These are phyloP conservation scores for Clarias batrachus DNA, from an alignment of 2,113 vertebrate genomes.

Conservation along the genomic window DNA sequence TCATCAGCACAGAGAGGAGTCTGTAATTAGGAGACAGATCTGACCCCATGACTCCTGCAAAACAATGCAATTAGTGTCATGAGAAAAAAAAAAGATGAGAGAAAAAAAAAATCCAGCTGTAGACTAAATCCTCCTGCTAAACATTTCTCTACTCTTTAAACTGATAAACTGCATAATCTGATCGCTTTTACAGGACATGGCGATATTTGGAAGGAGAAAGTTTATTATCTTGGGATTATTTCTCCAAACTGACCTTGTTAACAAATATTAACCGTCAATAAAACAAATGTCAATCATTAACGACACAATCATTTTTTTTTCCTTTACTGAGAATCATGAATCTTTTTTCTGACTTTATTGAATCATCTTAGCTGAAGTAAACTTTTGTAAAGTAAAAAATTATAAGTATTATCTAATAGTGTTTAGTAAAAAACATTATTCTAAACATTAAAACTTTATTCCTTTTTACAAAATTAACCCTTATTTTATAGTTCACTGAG, in stretches of 20 bases:
- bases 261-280: neutral
- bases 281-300: neutral
- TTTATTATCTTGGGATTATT: neutral
- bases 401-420: neutral
- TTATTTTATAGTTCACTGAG: neutral
- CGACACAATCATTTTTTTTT: neutral
- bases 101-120: constrained; percentile 22
- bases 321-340: neutral
- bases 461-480: too few relatives aligned
- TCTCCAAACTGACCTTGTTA: neutral
- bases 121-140: neutral
- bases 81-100: constrained; percentile 36
- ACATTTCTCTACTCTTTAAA: neutral
- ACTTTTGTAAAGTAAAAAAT: neutral
- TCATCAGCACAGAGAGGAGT: constrained; percentile 38
- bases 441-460: too few relatives aligned
- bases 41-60: constrained; percentile 46
- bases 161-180: neutral
- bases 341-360: neutral
- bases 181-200: neutral
- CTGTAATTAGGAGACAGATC: constrained; percentile 54
- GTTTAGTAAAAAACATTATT: neutral
- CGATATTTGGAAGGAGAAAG: neutral
- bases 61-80: constrained; percentile 55
- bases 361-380: neutral